Percentiles rank a stretch among this genome's conserved stretches.
These are phyloP conservation scores for Oryzias curvinotus DNA, from an alignment of 2,113 vertebrate species.

Conservation along the genomic window DNA sequence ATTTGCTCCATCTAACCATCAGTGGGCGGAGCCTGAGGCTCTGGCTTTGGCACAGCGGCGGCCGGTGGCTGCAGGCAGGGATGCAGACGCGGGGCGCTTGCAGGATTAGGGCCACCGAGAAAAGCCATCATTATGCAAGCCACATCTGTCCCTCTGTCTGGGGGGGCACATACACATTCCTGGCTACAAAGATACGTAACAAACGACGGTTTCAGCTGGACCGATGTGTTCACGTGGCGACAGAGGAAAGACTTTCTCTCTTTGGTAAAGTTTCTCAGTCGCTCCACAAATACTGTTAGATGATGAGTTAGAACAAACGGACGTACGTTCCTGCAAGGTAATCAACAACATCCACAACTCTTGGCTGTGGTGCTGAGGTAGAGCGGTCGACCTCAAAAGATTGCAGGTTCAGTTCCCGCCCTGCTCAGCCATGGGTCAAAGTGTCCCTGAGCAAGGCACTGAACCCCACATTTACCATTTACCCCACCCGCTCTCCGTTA, in stretches of 20 bases:
- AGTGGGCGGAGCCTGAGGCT: slow-evolving; percentile 15
- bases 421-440: too few species aligned
- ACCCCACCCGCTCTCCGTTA: too few species aligned
- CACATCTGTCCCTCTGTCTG: slow-evolving; percentile 62
- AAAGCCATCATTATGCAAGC: slow-evolving; percentile 54
- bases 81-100: slow-evolving; percentile 26
- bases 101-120: slow-evolving; percentile 54
- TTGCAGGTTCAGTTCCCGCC: too few species aligned
- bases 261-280: too few species aligned
- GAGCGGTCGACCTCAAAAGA: too few species aligned
- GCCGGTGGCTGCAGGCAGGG: slow-evolving; percentile 6
- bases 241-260: background rate
- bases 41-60: slow-evolving; percentile 13
- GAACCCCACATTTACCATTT: too few species aligned
- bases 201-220: slow-evolving; percentile 2
- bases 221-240: background rate
- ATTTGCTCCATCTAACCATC: slow-evolving; percentile 26
- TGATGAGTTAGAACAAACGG: too few species aligned
- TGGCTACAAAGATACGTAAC: background rate
- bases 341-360: too few species aligned
- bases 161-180: background rate
- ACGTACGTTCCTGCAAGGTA: too few species aligned
- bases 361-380: too few species aligned
- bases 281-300: too few species aligned
- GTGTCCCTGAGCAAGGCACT: too few species aligned